Evolutionary conservation across 2,113 vertebrate genomes (phyloP).

Genomic region (Rhegmatorhina hoffmannsi): DNA sequence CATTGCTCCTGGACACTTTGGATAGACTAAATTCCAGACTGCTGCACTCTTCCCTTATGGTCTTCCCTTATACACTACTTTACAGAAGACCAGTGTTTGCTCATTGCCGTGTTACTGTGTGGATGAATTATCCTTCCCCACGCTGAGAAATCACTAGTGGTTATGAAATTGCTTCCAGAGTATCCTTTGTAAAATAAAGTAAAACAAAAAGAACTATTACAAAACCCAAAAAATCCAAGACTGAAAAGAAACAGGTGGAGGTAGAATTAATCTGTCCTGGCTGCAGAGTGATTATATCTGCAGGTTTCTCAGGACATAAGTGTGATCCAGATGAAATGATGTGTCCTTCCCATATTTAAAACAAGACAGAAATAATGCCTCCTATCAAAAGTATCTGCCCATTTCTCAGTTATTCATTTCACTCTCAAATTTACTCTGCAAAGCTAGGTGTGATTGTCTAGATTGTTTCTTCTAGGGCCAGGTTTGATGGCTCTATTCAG

Average conservation of each 20-base stretch:
- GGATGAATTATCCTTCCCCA: neutral
- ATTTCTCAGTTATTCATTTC: constrained; percentile 10
- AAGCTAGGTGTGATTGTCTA: neutral
- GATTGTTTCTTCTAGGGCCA: neutral
- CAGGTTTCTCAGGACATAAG: neutral
- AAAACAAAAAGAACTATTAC: neutral
- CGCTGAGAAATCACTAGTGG: neutral
- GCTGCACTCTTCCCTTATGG: neutral
- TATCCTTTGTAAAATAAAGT: neutral
- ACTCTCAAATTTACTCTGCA: neutral
- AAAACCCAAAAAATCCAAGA: neutral
- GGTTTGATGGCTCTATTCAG: neutral
- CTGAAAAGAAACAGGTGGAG: neutral
- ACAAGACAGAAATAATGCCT: neutral
- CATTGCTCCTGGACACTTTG: neutral
- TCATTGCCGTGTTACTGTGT: neutral
- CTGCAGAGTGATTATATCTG: neutral
- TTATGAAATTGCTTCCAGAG: neutral
- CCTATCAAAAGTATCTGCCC: neutral
- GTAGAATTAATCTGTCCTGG: neutral
- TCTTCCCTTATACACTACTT: neutral
- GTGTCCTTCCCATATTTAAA: neutral
- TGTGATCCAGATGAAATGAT: neutral
- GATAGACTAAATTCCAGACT: neutral
- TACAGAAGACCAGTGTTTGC: neutral